A percentile compares a stretch with the other conserved stretches of the same genome.
Conservation (phyloP, 2,113 vertebrate species). For the Pedetes capensis region DNA sequence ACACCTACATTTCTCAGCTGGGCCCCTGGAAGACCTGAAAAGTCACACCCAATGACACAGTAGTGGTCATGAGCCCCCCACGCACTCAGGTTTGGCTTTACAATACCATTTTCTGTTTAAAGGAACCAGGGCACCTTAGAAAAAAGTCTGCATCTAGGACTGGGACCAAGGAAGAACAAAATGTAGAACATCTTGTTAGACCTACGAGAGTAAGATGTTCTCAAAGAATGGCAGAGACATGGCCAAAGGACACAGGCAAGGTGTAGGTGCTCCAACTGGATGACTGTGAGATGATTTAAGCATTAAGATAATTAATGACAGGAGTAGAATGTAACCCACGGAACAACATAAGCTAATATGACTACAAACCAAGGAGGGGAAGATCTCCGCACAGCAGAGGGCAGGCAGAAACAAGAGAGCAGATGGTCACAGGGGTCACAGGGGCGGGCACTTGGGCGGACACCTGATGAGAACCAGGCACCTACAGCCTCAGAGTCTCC, state of each 20-base stretch:
- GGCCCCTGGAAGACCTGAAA: not conserved
- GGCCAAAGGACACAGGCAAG: not conserved
- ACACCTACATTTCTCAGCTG: not conserved
- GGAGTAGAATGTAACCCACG: not conserved
- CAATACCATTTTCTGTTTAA: not conserved
- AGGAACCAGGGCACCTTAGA: not conserved
- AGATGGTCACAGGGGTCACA: too few species aligned
- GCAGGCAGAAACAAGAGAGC: not conserved
- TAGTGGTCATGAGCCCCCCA: not conserved
- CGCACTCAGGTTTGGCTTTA: not conserved
- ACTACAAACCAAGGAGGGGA: not conserved
- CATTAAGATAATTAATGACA: not conserved
- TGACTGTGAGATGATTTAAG: not conserved
- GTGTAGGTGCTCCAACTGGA: not conserved
- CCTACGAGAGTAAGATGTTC: not conserved
- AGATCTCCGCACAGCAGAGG: not conserved
- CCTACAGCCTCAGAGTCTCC: not conserved
- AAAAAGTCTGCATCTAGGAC: not conserved
- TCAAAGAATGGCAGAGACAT: not conserved
- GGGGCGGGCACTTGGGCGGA: too few species aligned
- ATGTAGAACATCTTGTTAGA: not conserved
- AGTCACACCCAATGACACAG: not conserved
- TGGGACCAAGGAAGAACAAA: not conserved
- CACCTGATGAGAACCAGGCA: not conserved
- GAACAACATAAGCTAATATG: not conserved